A percentile compares a stretch with the other conserved stretches of the same genome.
These are phyloP conservation scores for Formicarius rufipectus DNA, from an alignment of 2,113 vertebrate species.

Conservation along the genomic window DNA sequence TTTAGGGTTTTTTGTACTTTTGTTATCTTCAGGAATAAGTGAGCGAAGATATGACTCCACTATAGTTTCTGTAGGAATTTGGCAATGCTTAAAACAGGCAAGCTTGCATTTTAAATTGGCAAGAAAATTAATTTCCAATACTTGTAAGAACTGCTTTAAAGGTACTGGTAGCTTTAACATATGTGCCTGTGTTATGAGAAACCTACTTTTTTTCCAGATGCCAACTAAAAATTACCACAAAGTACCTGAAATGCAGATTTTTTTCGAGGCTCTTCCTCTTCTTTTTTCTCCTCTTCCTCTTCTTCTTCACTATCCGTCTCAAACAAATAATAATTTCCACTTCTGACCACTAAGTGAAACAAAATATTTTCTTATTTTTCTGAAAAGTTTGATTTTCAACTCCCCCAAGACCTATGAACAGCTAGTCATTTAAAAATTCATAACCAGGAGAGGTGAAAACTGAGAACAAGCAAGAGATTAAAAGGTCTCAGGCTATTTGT, in stretches of 20 bases:
- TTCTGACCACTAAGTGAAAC: conserved; percentile 94
- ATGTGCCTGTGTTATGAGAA: background rate
- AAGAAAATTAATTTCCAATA: background rate
- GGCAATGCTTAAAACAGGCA: background rate
- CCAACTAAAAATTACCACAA: background rate
- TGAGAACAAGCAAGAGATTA: conserved; percentile 31
- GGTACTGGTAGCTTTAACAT: background rate
- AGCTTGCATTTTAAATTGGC: background rate
- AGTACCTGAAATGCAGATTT: conserved; percentile 96
- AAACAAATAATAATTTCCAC: conserved; percentile 99
- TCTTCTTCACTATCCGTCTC: conserved; percentile 99
- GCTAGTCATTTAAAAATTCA: conserved; percentile 8
- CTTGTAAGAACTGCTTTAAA: background rate
- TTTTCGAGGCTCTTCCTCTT: conserved; percentile 86
- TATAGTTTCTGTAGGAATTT: background rate
- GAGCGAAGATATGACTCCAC: background rate
- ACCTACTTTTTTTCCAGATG: background rate
- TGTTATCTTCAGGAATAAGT: background rate
- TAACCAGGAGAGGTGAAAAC: background rate
- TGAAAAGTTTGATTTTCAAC: conserved; percentile 40
- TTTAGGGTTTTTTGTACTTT: conserved; percentile 4
- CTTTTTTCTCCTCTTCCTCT: conserved; percentile 89
- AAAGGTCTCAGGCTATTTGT: conserved; percentile 3
- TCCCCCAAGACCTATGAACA: conserved; percentile 14
- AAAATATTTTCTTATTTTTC: conserved; percentile 77